phyloP scores from a whole-genome alignment of 2,113 vertebrate species.

The Lycaon pictus region DNA sequence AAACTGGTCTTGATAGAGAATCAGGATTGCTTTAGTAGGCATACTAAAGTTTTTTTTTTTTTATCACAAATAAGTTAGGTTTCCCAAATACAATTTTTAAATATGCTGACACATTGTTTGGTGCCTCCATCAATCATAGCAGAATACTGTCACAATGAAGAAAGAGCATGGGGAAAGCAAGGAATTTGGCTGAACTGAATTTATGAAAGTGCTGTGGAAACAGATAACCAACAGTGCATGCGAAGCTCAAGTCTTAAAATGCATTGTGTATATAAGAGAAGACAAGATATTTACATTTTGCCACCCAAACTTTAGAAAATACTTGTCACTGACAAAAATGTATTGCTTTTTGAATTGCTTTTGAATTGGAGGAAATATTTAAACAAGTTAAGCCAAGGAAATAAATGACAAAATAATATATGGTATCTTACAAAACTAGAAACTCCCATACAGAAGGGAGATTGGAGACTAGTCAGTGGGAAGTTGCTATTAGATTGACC shows the following conservation, averaged over 20 bases:
- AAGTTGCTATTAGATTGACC: background rate
- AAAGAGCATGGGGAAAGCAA: background rate
- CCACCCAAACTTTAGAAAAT: background rate
- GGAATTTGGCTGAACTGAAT: background rate
- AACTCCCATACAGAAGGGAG: background rate
- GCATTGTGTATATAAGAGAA: background rate
- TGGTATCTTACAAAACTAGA: background rate
- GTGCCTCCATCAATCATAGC: conserved; percentile 8
- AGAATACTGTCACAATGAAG: background rate
- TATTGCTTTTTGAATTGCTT: conserved; percentile 31
- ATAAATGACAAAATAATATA: conserved; percentile 8
- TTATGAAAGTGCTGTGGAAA: background rate
- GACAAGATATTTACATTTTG: conserved; percentile 12
- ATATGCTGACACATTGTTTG: background rate
- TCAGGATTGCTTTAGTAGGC: background rate
- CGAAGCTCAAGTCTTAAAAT: background rate
- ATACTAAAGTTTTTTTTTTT: background rate
- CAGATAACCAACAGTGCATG: background rate
- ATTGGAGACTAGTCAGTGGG: background rate
- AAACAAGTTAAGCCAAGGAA: background rate
- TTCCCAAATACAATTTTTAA: conserved; percentile 54
- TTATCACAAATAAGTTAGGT: conserved; percentile 32
- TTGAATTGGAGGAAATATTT: conserved; percentile 33
- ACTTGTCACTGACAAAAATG: background rate
- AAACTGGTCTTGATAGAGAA: background rate